phyloP scores from a whole-genome alignment of 2,113 vertebrate genomes.

The Pteronura brasiliensis region DNA sequence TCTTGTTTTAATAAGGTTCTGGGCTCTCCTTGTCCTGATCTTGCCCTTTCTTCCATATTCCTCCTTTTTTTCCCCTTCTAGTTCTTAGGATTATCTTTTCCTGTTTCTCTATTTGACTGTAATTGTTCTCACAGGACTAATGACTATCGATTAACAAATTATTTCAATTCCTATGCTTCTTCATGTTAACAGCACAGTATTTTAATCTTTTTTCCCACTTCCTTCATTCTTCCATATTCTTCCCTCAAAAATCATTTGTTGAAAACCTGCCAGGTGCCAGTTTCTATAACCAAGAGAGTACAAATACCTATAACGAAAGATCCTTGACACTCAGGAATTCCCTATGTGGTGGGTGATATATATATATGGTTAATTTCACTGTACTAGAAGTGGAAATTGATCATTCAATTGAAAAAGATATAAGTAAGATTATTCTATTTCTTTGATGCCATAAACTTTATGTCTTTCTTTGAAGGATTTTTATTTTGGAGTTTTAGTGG shows the following conservation, averaged over 20 bases:
- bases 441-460: background rate
- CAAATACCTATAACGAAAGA: background rate
- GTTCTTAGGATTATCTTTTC: background rate
- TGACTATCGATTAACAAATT: background rate
- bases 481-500: background rate
- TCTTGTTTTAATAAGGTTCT: background rate
- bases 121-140: background rate
- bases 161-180: background rate
- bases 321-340: background rate
- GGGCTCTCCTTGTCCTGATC: background rate
- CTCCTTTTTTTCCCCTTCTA: background rate
- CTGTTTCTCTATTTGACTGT: background rate
- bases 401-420: background rate
- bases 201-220: background rate
- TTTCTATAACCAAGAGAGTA: background rate
- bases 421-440: background rate
- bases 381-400: background rate
- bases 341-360: background rate
- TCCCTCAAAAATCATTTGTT: background rate
- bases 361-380: background rate
- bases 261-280: background rate
- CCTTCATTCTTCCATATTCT: background rate
- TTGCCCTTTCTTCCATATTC: background rate
- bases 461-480: background rate
- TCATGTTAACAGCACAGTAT: background rate